Conservation (phyloP, 2,113 vertebrate genomes). For the Brachyistius frenatus region DNA sequence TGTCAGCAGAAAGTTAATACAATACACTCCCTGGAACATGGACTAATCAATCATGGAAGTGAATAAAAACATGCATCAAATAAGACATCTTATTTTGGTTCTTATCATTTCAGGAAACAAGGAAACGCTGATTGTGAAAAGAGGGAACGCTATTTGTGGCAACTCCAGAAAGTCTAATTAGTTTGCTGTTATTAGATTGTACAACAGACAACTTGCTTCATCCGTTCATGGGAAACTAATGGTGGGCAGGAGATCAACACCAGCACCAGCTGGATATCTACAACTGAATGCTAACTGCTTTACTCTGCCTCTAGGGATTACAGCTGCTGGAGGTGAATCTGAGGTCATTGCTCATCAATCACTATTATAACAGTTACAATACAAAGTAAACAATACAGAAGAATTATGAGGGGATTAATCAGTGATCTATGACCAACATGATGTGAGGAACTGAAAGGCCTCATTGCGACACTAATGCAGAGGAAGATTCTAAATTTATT, state of each 20-base stretch:
- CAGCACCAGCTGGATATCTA: slow-evolving; percentile 8
- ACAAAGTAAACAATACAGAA: too few species aligned
- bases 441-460: slow-evolving; percentile 7
- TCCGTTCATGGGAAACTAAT: slow-evolving; percentile 5
- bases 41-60: slow-evolving; percentile 1
- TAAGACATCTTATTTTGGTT: neutral
- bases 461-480: slow-evolving; percentile 5
- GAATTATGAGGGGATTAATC: neutral
- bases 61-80: slow-evolving; percentile 18
- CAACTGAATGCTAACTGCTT: neutral
- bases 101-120: slow-evolving; percentile 32
- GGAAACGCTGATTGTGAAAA: slow-evolving; percentile 7
- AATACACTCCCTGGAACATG: neutral
- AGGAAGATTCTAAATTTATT: neutral
- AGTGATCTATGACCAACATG: neutral
- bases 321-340: slow-evolving; percentile 1
- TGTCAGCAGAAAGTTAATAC: neutral
- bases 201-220: neutral
- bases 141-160: slow-evolving; percentile 1
- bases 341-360: slow-evolving; percentile 5
- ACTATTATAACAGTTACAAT: neutral
- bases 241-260: neutral
- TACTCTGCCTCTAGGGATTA: neutral
- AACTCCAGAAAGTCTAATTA: slow-evolving; percentile 29
- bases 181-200: slow-evolving; percentile 27